Evolutionary conservation across 1,140 invertebrate species (phyloP), one percentile per base, ranked within the genome.

Genomic region (Drosophila grimshawi): DNA sequence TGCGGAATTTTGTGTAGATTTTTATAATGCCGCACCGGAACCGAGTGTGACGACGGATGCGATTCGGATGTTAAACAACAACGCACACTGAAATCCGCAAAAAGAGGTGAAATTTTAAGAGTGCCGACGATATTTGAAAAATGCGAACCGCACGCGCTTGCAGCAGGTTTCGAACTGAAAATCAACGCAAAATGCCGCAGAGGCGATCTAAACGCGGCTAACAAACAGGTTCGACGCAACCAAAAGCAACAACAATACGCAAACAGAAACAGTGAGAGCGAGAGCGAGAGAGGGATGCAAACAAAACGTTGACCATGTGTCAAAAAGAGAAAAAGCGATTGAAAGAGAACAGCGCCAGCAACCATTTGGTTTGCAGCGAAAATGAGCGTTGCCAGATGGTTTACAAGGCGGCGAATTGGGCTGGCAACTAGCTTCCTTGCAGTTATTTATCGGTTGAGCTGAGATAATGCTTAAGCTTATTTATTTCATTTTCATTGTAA

Each of bases 161-260:
- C 62, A 78, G 77, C 74, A 72, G 53, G 64, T 64, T 89, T 67
- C 53, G 56, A 74, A 82, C 86, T 80, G 69, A 88, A 83, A 88
- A 82, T 68, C 71, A 61, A 79, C 63, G 63, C 55, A 70, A 81
- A 81, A 63, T 55, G 51, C 59, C 72, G 63, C 49, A 43, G 59
- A 37, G 56, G 49, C 64, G 56, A 66, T 66, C 67, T 46, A 72
- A 80, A 81, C 57, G 57, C 78, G 67, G 51, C 72, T 69, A 70
- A 67, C 77, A 89, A 86, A 78, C 81, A 73, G 80, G 85, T 89
- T 88, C 77, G 70, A 88, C 64, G 73, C 77, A 65, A 67, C 74
- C 39, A 61, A 27, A 10, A 33, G 2, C 55, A 37, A 45, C 46
- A 74, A 69, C 53, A 35, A 52, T 27, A 53, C 33, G 37, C 3